phyloP scores from a whole-genome alignment of 2,888 invertebrate genomes.

The Synanthedon andrenaeformis region DNA sequence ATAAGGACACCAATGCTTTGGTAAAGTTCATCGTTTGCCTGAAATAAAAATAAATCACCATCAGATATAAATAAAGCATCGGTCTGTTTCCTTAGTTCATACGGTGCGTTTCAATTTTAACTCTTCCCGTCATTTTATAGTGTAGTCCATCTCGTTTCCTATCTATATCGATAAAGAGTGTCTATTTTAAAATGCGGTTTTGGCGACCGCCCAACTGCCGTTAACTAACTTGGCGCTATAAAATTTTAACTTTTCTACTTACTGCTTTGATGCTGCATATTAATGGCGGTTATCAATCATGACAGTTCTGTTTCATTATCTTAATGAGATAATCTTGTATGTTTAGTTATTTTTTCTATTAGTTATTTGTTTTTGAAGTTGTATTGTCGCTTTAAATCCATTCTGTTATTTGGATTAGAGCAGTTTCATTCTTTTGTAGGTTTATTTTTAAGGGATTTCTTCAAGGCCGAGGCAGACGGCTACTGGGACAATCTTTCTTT shows the following conservation, averaged over 20 bases:
- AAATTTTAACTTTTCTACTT: slow-evolving; percentile 8
- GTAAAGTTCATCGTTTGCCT: no score
- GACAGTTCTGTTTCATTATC: slow-evolving; percentile 3
- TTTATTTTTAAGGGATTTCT: no score
- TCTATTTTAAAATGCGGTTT: slow-evolving; percentile 29
- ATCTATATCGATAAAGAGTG: slow-evolving; percentile 34
- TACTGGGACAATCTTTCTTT: no score
- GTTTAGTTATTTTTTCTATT: neutral
- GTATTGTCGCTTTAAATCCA: no score
- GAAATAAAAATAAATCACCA: no score
- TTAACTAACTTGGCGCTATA: slow-evolving; percentile 12
- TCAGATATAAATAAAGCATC: no score
- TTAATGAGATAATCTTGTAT: slow-evolving; percentile 6
- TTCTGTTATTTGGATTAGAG: no score
- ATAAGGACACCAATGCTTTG: no score
- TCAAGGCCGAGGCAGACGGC: no score
- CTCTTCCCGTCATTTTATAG: slow-evolving; percentile 35
- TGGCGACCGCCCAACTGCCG: slow-evolving; percentile 27
- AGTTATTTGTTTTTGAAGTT: neutral
- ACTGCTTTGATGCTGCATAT: slow-evolving; percentile 9
- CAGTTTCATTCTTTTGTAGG: no score
- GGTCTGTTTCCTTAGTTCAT: neutral
- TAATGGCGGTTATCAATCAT: slow-evolving; percentile 8
- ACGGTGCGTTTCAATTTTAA: neutral
- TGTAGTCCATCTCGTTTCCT: slow-evolving; percentile 34